Conservation (phyloP, 2,888 invertebrate genomes). For the Polylopha cassiicola region DNA sequence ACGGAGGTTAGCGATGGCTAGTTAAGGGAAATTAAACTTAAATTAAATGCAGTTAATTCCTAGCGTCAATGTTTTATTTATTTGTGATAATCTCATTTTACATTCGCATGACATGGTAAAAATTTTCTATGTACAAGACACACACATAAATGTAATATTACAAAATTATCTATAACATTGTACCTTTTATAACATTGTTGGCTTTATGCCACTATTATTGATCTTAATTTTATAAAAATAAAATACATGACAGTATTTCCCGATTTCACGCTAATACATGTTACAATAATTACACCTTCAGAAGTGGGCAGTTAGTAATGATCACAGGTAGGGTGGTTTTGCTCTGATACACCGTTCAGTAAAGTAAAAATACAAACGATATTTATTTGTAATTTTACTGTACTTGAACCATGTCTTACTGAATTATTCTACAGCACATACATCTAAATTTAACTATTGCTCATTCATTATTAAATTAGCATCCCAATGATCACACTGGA, state of each 20-base stretch:
- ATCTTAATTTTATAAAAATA: conserved; percentile 69
- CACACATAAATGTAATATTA: conserved; percentile 57
- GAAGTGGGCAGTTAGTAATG: conserved; percentile 32
- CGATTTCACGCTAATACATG: conserved; percentile 58
- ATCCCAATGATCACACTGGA: too few species aligned
- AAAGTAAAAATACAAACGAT: conserved; percentile 10
- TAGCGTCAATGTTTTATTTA: conserved; percentile 69
- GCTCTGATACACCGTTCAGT: conserved; percentile 1
- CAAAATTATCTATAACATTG: conserved; percentile 65
- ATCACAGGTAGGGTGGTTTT: conserved; percentile 8
- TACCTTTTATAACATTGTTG: conserved; percentile 64
- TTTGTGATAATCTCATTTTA: conserved; percentile 74
- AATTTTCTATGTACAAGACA: conserved; percentile 71
- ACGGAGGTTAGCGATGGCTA: conserved; percentile 23
- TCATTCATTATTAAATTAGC: conserved; percentile 9
- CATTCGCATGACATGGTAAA: conserved; percentile 70
- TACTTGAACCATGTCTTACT: too few species aligned
- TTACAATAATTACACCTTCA: conserved; percentile 42
- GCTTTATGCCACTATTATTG: conserved; percentile 48
- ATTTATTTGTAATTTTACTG: conserved; percentile 6
- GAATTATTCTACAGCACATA: conserved; percentile 14
- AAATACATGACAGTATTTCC: conserved; percentile 58
- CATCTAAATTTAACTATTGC: conserved; percentile 21
- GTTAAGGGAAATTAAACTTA: conserved; percentile 24
- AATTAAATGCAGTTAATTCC: conserved; percentile 27